Base-by-base conservation (phyloP, 2,797 vertebrate species). In the Chelmon rostratus region DNA sequence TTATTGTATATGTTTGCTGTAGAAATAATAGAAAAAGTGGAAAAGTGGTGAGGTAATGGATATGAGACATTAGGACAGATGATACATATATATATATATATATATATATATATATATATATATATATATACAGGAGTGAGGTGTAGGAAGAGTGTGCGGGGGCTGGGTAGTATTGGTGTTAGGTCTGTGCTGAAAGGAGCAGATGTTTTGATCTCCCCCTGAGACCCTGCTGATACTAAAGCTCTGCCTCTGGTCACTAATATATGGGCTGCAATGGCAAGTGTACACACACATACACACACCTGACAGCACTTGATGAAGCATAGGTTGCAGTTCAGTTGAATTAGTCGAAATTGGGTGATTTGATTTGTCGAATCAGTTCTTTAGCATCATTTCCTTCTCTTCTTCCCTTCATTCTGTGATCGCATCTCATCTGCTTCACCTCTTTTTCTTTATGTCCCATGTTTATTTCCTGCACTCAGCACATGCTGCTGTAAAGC, bases 191-290 rank as follows among this genome's bases (percentile, higher is more conserved):
- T 85, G 84, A 87, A 80, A 77, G 40, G 56, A 81, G 65, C 91
- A 90, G 88, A 92, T 89, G 89, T 76, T 86, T 79, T 78, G 66
- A 87, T 68, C 53, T 67, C 58, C 87, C 88, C 79, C 28, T 57
- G 86, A 86, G 90, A 90, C 81, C 44, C 62, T 42, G 53, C 44
- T 73, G 59, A 76, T 73, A 58, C 64, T 73, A 56, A 81, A 79
- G 59, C 69, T 49, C 64, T 75, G 68, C 57, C 62, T 76, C 61
- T 42, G 42, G 75, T 77, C 83, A 87, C 54, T 11, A 38, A 84
- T 83, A 74, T 42, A 71, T 81, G 65, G 75, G 52, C 59, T 42
- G n/a, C 25, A 28, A 56, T 58, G 11, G 31, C 42, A 76, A 59
- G 15, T 61, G 21, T 19, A 68, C 73, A 82, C 58, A 65, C 47